A percentile compares a stretch with the other conserved stretches of the same genome.
Conservation (phyloP, 2,888 invertebrate genomes). For the Megastigmus dorsalis region DNA sequence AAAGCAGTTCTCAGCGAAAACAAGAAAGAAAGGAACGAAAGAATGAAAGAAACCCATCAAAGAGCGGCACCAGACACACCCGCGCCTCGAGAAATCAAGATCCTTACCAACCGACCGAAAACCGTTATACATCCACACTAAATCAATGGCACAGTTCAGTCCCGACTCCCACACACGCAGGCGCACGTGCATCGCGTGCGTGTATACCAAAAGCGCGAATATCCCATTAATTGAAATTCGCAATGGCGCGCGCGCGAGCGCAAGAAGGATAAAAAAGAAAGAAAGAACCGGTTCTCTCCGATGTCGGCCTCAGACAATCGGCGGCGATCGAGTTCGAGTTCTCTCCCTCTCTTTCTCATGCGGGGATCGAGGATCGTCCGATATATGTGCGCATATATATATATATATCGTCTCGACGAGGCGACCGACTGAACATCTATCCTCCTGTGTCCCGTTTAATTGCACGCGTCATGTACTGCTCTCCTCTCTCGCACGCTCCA, state of each 20-base stretch:
- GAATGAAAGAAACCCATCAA: neutral
- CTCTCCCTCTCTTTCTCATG: neutral
- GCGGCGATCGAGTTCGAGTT: neutral
- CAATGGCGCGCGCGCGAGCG: constrained; percentile 39
- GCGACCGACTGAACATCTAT: neutral
- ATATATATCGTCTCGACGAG: neutral
- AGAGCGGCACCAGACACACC: neutral
- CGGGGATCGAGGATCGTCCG: neutral
- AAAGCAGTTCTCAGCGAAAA: neutral
- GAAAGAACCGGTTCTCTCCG: constrained; percentile 35
- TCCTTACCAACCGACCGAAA: no score
- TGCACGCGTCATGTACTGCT: neutral
- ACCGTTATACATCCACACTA: constrained; percentile 26
- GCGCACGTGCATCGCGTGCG: no score
- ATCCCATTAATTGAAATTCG: constrained; percentile 52
- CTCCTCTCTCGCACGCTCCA: constrained; percentile 55
- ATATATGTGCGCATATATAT: neutral
- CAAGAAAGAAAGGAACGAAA: neutral
- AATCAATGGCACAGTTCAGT: constrained; percentile 20
- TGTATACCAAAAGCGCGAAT: constrained; percentile 15
- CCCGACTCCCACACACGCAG: constrained; percentile 4
- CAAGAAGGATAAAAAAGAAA: no score
- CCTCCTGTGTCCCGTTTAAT: constrained; percentile 30
- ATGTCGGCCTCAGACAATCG: constrained; percentile 8
- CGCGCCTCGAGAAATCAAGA: no score